Percentiles rank a stretch among this genome's conserved stretches.
phyloP scores from a whole-genome alignment of 2,797 vertebrate genomes.

The Tenualosa thibaudeaui region DNA sequence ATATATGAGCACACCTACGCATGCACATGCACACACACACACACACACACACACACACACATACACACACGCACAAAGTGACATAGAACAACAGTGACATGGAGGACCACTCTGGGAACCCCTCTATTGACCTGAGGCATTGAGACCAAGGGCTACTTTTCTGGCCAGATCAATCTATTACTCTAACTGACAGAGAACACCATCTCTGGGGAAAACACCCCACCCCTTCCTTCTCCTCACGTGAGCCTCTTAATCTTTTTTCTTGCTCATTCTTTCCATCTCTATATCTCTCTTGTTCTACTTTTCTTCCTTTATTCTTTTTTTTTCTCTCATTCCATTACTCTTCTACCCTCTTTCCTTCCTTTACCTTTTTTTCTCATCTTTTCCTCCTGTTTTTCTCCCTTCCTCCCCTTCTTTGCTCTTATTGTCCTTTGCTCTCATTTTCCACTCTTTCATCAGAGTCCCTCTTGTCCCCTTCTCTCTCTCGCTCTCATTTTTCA shows the following conservation, averaged over 20 bases:
- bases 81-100: conserved; percentile 25
- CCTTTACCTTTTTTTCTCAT: background rate
- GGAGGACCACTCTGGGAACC: background rate
- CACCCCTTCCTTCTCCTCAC: background rate
- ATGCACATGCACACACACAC: conserved; percentile 4
- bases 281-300: conserved; percentile 22
- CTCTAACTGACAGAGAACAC: conserved; percentile 48
- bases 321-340: conserved; percentile 28
- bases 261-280: background rate
- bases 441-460: background rate
- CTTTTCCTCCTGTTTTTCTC: background rate
- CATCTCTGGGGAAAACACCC: background rate
- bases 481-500: background rate
- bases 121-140: background rate
- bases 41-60: conserved; percentile 22
- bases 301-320: no score
- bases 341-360: conserved; percentile 7
- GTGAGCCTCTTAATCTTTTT: conserved; percentile 35
- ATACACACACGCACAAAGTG: background rate
- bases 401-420: background rate
- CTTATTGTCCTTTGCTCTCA: background rate
- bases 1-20: background rate
- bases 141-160: background rate
- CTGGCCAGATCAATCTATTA: conserved; percentile 25
- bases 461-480: conserved; percentile 1